Evolutionary conservation across 2,888 invertebrate species (phyloP).

Genomic region (Leptinotarsa peninsularis): DNA sequence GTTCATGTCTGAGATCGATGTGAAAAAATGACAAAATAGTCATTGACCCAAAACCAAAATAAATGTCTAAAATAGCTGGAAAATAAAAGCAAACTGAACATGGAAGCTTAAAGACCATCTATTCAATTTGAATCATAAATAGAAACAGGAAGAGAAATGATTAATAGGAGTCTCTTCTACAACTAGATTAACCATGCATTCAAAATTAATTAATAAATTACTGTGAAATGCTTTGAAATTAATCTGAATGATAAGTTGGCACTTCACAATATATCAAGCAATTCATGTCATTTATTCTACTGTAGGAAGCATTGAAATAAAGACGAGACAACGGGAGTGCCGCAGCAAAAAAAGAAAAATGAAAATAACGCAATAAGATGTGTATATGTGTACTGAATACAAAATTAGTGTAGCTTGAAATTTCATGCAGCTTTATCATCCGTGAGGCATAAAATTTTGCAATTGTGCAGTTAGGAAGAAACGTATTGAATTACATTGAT

Average conservation of each 20-base stretch:
- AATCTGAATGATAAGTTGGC: not conserved
- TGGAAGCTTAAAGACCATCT: not conserved
- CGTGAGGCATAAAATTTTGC: slow-evolving; percentile 1
- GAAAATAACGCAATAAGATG: slow-evolving; percentile 8
- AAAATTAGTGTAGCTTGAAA: slow-evolving; percentile 17
- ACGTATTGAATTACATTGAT: not conserved
- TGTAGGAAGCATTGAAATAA: not conserved
- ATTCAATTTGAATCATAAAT: not conserved
- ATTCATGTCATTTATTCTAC: not conserved
- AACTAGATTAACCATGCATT: slow-evolving; percentile 1
- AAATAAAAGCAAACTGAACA: slow-evolving; percentile 15
- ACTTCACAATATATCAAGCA: not conserved
- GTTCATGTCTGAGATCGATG: not conserved
- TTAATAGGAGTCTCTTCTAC: slow-evolving; percentile 1
- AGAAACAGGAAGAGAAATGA: slow-evolving; percentile 6
- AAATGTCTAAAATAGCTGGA: slow-evolving; percentile 3
- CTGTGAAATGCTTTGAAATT: slow-evolving; percentile 1
- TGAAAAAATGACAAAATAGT: slow-evolving; percentile 1
- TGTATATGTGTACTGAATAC: slow-evolving; percentile 16
- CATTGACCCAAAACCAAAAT: not conserved
- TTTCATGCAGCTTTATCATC: slow-evolving; percentile 9
- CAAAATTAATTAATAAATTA: slow-evolving; percentile 10
- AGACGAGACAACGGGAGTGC: slow-evolving; percentile 3
- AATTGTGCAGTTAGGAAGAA: slow-evolving; percentile 1
- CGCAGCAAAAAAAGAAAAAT: slow-evolving; percentile 4